Percentiles rank a stretch among this genome's conserved stretches.
Conservation (phyloP, 1,140 invertebrate species). For the Fopius arisanus region DNA sequence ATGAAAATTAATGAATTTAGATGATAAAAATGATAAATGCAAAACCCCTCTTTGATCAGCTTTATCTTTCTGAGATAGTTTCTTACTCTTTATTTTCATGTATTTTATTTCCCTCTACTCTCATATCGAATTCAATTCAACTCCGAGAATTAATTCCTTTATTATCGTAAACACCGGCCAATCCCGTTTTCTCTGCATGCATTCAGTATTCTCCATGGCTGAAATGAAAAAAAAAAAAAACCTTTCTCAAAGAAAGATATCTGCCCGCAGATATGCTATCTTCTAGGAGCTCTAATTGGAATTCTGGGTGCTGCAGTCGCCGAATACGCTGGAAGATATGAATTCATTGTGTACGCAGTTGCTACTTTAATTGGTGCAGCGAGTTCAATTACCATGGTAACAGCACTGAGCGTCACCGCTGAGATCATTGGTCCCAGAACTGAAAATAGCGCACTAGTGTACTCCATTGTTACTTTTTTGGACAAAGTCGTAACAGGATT, state of each 20-base stretch:
- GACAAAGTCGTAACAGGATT: slow-evolving; percentile 92
- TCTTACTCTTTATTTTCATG: slow-evolving; percentile 65
- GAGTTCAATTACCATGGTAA: slow-evolving; percentile 87
- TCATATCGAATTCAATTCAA: too few relatives aligned
- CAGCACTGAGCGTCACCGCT: slow-evolving; percentile 89
- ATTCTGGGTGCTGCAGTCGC: slow-evolving; percentile 50
- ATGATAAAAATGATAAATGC: too few relatives aligned
- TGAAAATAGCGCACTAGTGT: slow-evolving; percentile 89
- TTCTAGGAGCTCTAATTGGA: slow-evolving; percentile 53
- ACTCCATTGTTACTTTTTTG: slow-evolving; percentile 92
- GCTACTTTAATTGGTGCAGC: slow-evolving; percentile 73
- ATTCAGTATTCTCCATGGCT: too few relatives aligned
- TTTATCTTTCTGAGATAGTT: too few relatives aligned
- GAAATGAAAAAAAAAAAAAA: background rate
- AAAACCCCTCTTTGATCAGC: too few relatives aligned
- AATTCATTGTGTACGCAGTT: slow-evolving; percentile 50
- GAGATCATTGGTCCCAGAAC: slow-evolving; percentile 90
- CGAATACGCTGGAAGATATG: slow-evolving; percentile 48
- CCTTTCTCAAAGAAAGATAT: background rate
- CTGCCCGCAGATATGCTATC: slow-evolving; percentile 52
- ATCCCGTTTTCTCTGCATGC: too few relatives aligned
- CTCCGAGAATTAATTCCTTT: too few relatives aligned
- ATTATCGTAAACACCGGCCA: too few relatives aligned
- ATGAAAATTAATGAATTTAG: too few relatives aligned
- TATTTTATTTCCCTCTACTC: slow-evolving; percentile 65